Conservation (phyloP, 2,113 vertebrate species). For the Seriola aureovittata region DNA sequence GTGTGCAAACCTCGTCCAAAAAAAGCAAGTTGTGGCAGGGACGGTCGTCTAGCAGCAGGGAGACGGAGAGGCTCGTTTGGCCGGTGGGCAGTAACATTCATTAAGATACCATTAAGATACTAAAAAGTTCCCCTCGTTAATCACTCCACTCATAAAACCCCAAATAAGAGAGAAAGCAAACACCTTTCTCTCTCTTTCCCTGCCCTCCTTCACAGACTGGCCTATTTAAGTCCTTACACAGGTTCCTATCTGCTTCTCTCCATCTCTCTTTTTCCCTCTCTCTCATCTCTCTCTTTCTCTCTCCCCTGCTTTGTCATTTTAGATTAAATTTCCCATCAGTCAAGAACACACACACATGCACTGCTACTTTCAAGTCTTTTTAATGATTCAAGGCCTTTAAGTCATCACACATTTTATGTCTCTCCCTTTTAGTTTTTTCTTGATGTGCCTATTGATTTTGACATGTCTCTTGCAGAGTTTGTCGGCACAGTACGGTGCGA, state of each 20-base stretch:
- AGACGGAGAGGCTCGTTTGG: conserved; percentile 64
- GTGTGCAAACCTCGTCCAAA: not conserved
- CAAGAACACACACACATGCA: conserved; percentile 20
- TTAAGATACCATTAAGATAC: conserved; percentile 84
- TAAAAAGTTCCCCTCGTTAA: conserved; percentile 72
- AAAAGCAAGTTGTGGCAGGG: conserved; percentile 1
- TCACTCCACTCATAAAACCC: conserved; percentile 72
- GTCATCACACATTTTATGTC: conserved; percentile 60
- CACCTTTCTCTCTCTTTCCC: conserved; percentile 46
- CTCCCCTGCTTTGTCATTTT: conserved; percentile 67
- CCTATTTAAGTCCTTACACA: conserved; percentile 67
- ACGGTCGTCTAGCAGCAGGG: conserved; percentile 7
- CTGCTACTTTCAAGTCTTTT: conserved; percentile 60
- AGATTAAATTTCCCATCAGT: conserved; percentile 79
- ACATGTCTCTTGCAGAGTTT: conserved; percentile 20
- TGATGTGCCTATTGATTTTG: conserved; percentile 51
- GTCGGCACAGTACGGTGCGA: not conserved
- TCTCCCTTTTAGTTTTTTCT: conserved; percentile 28
- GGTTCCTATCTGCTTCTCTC: conserved; percentile 37
- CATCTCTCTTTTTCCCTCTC: conserved; percentile 36
- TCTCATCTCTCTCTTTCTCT: conserved; percentile 32
- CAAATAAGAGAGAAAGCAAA: conserved; percentile 62
- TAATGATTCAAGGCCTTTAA: conserved; percentile 75
- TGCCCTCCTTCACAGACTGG: conserved; percentile 56
- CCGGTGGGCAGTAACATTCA: conserved; percentile 73